Conservation (phyloP, 2,888 invertebrate species). For the Leptopilina myrica region DNA sequence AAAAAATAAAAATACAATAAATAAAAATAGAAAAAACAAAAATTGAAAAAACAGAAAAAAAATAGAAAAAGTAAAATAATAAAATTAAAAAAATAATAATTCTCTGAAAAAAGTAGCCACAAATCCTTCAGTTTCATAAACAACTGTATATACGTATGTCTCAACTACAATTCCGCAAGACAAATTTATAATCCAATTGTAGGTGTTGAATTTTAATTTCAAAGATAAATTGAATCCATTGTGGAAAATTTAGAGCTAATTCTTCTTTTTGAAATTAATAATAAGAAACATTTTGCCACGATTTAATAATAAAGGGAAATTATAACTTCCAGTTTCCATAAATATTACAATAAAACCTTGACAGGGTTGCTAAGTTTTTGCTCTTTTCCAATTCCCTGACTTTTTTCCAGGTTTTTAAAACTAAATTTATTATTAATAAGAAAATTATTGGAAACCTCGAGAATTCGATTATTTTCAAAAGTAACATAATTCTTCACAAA, state of each 20-base stretch:
- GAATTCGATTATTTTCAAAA: too few relatives aligned
- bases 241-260: not conserved
- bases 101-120: not conserved
- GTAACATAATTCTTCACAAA: too few relatives aligned
- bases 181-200: conserved; percentile 10
- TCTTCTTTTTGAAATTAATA: conserved; percentile 9
- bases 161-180: not conserved
- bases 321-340: too few relatives aligned
- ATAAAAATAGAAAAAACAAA: too few relatives aligned
- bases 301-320: not conserved
- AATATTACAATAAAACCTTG: too few relatives aligned
- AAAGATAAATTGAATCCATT: conserved; percentile 2
- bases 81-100: not conserved
- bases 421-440: too few relatives aligned
- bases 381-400: too few relatives aligned
- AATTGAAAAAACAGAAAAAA: too few relatives aligned
- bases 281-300: not conserved
- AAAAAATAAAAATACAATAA: too few relatives aligned
- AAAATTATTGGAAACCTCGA: too few relatives aligned
- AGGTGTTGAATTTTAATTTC: conserved; percentile 1
- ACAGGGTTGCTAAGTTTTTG: too few relatives aligned
- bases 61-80: not conserved
- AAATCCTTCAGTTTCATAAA: not conserved
- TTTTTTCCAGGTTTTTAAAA: too few relatives aligned
- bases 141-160: not conserved